Base-by-base conservation (phyloP, 1,140 invertebrate species). In the Mesaphorura yosii region DNA sequence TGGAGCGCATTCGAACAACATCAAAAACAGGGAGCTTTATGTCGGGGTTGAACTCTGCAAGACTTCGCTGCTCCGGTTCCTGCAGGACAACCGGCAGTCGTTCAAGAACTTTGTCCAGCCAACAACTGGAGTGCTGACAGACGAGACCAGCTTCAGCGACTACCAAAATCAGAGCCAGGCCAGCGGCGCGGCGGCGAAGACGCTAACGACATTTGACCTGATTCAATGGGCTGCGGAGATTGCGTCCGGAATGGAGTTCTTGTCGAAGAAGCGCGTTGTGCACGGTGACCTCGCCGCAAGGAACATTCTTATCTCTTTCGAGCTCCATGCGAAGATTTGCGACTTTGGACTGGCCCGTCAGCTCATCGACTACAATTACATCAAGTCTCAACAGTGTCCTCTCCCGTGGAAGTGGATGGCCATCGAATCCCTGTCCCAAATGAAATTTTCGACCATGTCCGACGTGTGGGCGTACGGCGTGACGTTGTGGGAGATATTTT, bases 321-420 rank as follows among this genome's bases (percentile, higher is more conserved):
- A 7, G 15, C 5, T n/a, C 6, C 42, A 17, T 34, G 31, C 20
- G 12, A 50, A 50, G 22, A 50, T 50, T 50, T 20, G n/a, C 6
- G 48, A 50, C 45, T 50, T 44, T 46, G 48, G 48, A 14, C 39
- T 50, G 7, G 6, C 48, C 12, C 10, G 45, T n/a, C 15, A 47
- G 19, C 27, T 47, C 17, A n/a, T n/a, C n/a, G n/a, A n/a, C n/a
- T 47, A 47, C 27, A 26, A 57, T 41, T 15, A 53, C 39, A 41
- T 37, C 15, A 10, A 22, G 39, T 42, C 17, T 19, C 6, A 19
- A 6, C 17, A 42, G 40, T n/a, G 23, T 19, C 40, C 40, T 19
- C 23, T 42, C 10, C 40, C 40, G 17, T 42, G 40, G 40, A 6
- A 22, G 6, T 42, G 40, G 40, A 46, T 46, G 44, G 44, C 44